Base-by-base conservation (phyloP, 2,113 vertebrate species). In the Daphoenositta chrysoptera region DNA sequence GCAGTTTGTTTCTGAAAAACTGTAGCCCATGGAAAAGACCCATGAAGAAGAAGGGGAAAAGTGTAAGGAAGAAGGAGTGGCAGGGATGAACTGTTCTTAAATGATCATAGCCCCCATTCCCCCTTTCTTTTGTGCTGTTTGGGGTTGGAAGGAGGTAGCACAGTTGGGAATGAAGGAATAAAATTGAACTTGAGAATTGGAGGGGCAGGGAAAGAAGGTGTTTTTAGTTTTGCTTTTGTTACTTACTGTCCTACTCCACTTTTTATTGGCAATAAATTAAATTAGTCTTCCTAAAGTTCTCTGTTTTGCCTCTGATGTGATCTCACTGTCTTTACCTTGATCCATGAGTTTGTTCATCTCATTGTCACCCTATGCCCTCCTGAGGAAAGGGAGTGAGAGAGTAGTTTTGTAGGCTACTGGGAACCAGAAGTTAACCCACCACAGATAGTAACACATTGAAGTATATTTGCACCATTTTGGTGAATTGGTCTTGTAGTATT, bases 301-400 rank as follows among this genome's bases (percentile, higher is more conserved):
- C 35, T 58, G 23, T 28, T 78, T 83, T 73, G 23, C 11, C 35
- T 37, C 15, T 48, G 30, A 53, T 53, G 7, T 53, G n/a, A 44
- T 35, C 8, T 76, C 0, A 0, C 10, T 44, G 24, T n/a, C 11
- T 37, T 50, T 35, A 17, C 22, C 18, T 50, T 45, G 37, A 31
- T 37, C 33, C 31, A 16, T 5, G 3, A 48, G 4, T 12, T 45
- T 51, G 33, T 58, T 61, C 22, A 27, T 56, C 19, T 47, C 60
- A 27, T 45, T 81, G 77, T 81, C 30, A 71, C 20, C 16, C 42
- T 24, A 15, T 63, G 11, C 9, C 15, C 13, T 63, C 30, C 15
- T 42, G 27, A 65, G 31, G 31, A 70, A 31, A 7, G 7, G 23
- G 4, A 63, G 30, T 26, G 31, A 93, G 26, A 69, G 15, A 26